phyloP scores from a whole-genome alignment of 2,113 vertebrate species.

The Manacus vitellinus region DNA sequence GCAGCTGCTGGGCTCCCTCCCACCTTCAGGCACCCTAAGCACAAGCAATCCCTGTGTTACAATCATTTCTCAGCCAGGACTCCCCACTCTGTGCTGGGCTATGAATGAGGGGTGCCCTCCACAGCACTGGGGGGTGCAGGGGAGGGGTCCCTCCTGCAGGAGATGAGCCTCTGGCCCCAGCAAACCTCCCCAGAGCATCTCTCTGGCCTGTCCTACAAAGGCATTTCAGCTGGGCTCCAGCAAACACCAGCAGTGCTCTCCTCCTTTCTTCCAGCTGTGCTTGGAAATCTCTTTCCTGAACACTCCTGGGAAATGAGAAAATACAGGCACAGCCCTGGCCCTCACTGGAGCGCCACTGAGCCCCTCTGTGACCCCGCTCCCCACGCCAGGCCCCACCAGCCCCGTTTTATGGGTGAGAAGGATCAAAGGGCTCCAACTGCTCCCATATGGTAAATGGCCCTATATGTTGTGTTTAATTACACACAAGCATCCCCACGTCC shows the following conservation, averaged over 20 bases:
- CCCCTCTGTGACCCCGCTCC: neutral
- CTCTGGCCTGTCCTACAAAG: neutral
- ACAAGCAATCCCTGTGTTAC: fast-evolving
- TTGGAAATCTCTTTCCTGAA: neutral
- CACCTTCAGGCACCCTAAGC: neutral
- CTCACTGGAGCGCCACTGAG: neutral
- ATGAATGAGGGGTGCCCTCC: neutral
- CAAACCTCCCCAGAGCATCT: neutral
- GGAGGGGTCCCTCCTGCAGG: neutral
- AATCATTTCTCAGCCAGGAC: neutral
- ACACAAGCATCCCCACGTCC: constrained; percentile 24
- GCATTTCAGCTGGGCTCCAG: neutral
- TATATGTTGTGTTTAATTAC: neutral
- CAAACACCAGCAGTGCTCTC: neutral
- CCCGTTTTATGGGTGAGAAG: constrained; percentile 7
- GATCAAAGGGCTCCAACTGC: constrained; percentile 48
- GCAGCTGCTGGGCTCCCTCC: fast-evolving
- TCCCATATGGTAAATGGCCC: constrained; percentile 43
- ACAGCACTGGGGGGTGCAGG: fast-evolving
- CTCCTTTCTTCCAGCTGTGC: constrained; percentile 19
- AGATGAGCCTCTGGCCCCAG: neutral
- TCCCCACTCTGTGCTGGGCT: neutral
- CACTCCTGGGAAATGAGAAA: constrained; percentile 33
- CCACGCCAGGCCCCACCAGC: neutral
- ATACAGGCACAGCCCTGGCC: neutral